Evolutionary conservation across 2,113 vertebrate species (phyloP), one percentile per base, ranked within the genome.

Genomic region (Tupaia chinensis): DNA sequence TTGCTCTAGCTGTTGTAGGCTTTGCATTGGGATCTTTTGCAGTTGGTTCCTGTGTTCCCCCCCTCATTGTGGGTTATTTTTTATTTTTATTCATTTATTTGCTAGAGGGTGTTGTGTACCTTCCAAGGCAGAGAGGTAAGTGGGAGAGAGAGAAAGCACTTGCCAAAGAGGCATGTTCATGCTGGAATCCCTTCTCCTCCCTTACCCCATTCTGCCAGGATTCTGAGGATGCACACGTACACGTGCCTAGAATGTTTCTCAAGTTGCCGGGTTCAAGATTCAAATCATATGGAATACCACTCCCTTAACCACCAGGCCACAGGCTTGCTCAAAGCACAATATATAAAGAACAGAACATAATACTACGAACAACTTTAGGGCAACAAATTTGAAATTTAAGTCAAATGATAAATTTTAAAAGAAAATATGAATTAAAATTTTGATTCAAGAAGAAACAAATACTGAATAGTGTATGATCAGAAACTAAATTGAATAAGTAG

Each of bases 341-440:
- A 54, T 91, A 54, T 72, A 76, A 93, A 56, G 29, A 69, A 3
- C 1, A 29, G 23, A 78, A 53, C 3, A 22, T 83, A 73, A 85
- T 69, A 84, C n/a, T 34, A 25, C 14, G 23, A 69, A 56, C 9
- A 89, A 66, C 13, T 82, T 87, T 60, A 23, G n/a, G 61, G 15
- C 9, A 83, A 19, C 27, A 23, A 10, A 72, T 81, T 94, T 69
- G 56, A 81, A 85, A 60, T 89, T 27, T 92, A 76, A 80, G 27
- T 79, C 61, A 89, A 92, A 89, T 81, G 16, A 29, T 13, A 79
- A 72, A n/a, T 73, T 72, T 70, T 82, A 70, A 92, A 91, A 22
- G 44, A 66, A 93, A 80, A 80, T 84, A 65, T 74, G 9, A 87
- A 80, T 79, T 34, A 87, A 87, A 90, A 20, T 32, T 78, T 94